Evolutionary conservation across 2,797 vertebrate species (phyloP).

Genomic region (Sylvia borin): DNA sequence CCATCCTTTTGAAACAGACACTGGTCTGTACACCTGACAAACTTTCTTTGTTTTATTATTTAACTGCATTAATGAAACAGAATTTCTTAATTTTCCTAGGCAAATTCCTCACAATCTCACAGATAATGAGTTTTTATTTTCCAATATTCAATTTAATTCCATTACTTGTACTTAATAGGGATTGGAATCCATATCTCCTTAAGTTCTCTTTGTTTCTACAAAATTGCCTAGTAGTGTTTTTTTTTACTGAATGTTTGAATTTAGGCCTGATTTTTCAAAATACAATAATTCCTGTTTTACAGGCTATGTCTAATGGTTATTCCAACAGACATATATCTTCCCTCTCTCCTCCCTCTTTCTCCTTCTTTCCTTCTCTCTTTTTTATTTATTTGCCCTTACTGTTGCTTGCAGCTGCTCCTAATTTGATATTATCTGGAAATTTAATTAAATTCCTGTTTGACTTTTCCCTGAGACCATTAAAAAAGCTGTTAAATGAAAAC

Average conservation of each 20-base stretch:
- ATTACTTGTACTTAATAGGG: neutral
- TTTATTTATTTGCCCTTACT: neutral
- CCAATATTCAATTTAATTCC: neutral
- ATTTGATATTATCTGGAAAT: neutral
- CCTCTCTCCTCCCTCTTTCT: neutral
- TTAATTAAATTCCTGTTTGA: neutral
- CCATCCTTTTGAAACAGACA: neutral
- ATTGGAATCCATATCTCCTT: neutral
- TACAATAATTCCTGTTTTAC: neutral
- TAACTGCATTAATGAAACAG: neutral
- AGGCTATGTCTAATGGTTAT: neutral
- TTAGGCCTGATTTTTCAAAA: neutral
- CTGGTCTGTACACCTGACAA: neutral
- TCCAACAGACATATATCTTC: neutral
- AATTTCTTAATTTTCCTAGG: neutral
- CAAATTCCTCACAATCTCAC: neutral
- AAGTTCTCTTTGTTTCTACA: neutral
- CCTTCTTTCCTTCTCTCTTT: neutral
- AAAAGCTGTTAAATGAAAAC: neutral
- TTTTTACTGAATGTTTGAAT: neutral
- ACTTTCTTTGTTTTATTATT: neutral
- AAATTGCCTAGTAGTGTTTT: neutral
- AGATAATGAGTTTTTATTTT: neutral
- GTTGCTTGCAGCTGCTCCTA: neutral
- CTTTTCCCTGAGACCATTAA: neutral